Conservation (phyloP, 1,140 invertebrate genomes). For the Ceratitis capitata region DNA sequence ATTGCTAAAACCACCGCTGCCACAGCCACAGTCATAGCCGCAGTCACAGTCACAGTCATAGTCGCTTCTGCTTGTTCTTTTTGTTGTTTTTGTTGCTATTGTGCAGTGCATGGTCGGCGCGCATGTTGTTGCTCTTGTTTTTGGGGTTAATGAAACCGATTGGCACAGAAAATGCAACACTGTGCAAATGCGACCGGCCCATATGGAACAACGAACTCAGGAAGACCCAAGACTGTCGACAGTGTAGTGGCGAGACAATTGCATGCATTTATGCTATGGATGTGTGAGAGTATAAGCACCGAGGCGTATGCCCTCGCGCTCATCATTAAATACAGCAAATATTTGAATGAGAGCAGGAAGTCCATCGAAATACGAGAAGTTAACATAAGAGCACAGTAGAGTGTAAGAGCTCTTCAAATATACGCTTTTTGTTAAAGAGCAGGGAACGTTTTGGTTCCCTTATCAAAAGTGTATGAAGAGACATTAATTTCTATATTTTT, state of each 20-base stretch:
- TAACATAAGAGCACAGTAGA: too few relatives aligned
- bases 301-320: neutral
- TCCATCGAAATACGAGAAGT: too few relatives aligned
- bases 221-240: slow-evolving; percentile 44
- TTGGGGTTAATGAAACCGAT: slow-evolving; percentile 65
- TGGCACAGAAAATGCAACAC: slow-evolving; percentile 62
- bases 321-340: neutral
- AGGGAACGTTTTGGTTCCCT: too few relatives aligned
- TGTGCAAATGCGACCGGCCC: slow-evolving; percentile 11
- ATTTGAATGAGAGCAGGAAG: too few relatives aligned
- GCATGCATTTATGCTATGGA: neutral
- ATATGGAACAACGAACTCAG: slow-evolving; percentile 38
- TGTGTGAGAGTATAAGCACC: neutral
- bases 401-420: too few relatives aligned
- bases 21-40: neutral
- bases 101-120: neutral
- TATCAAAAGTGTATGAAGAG: too few relatives aligned
- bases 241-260: slow-evolving; percentile 20
- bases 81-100: neutral
- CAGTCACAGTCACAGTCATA: neutral
- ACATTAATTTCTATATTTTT: too few relatives aligned
- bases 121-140: slow-evolving; percentile 24
- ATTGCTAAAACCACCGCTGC: neutral
- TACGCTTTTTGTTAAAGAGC: too few relatives aligned
- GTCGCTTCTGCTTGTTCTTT: neutral